Base-by-base conservation (phyloP, 2,113 vertebrate species). In the Spheniscus mendiculus region DNA sequence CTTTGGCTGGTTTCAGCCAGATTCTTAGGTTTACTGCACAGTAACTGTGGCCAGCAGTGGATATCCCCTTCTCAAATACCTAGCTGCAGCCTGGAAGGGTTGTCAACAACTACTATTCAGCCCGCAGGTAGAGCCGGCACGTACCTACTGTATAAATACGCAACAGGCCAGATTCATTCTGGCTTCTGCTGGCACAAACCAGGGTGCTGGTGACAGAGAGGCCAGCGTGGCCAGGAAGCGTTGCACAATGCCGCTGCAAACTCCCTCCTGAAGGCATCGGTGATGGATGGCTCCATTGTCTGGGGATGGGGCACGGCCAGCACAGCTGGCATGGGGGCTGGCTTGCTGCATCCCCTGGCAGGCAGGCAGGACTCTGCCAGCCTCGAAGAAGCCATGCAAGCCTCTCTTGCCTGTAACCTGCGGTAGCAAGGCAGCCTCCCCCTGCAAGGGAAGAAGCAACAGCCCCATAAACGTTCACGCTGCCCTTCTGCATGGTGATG, bases 211-310 rank as follows among this genome's bases (percentile, higher is more conserved):
- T 84, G 84, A 73, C 65, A 93, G 92, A 52, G 87, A 38, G 15
- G 87, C 95, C 62, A 5, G 34, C 22, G 77, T 5, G 10, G 83
- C 55, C 93, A 80, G 95, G 95, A 94, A 95, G 79, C 3, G 4
- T 96, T 97, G 92, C 95, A 95, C 92, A 96, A 95, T 2, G 18
- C 38, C 3, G 0, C 90, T 83, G 92, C 92, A 93, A 92, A 81
- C 92, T 94, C 90, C 62, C 82, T 96, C 96, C 95, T 95, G 83
- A 94, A 97, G 96, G 97, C 93, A 92, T 45, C 1, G 10, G 38
- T 96, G 97, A 97, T 93, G 95, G 94, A 97, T 97, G 90, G 88
- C 86, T 87, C 93, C 94, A 96, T 96, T 95, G 96, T 95, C 95
- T 92, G 83, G 72, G 78, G 59, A 96, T 89, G 90, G 85, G 92